Base-by-base conservation (phyloP, 2,113 vertebrate genomes). In the Heloderma charlesbogerti region DNA sequence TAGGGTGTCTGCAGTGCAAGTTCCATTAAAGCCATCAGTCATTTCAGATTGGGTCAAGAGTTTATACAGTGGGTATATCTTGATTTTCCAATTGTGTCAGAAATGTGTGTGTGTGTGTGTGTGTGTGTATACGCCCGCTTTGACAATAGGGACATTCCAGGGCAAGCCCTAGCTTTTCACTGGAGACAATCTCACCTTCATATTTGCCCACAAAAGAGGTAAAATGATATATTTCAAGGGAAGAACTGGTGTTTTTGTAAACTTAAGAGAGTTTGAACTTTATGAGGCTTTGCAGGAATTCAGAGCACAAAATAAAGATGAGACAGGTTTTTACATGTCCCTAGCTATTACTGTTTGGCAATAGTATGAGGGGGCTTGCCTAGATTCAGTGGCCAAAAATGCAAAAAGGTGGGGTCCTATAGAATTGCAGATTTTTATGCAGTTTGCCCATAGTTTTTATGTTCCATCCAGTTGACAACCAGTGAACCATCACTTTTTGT, bases 61-160 rank as follows among this genome's bases (percentile, higher is more conserved):
- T 90, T 85, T 75, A 86, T 78, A 80, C n/a, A 60, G 40, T 20
- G 4, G 25, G 12, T 37, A 16, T 81, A 60, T 20, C 83, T 91
- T 45, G 86, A 90, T 93, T 94, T 95, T 93, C 93, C 90, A 92
- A 51, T 88, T 54, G 12, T 88, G 91, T 93, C 80, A 90, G 87
- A 90, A 78, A 85, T 16, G 16, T 0, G 0, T 20, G 12, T 16
- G 13, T 57, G 13, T n/a, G n/a, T n/a, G n/a, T n/a, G n/a, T n/a
- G n/a, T n/a, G n/a, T n/a, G n/a, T 57, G 13, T 57, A 57, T 57
- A 57, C 9, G 89, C 34, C 45, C 87, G 66, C 57, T 66, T 37
- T 78, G 91, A 69, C 31, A 92, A 27, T 87, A 94, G 54, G 48
- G 88, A 51, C 66, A 40, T 67, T 90, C 54, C 77, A 92, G 54